These are phyloP conservation scores for Brotula barbata DNA, from an alignment of 2,797 vertebrate genomes.

Conservation along the genomic window DNA sequence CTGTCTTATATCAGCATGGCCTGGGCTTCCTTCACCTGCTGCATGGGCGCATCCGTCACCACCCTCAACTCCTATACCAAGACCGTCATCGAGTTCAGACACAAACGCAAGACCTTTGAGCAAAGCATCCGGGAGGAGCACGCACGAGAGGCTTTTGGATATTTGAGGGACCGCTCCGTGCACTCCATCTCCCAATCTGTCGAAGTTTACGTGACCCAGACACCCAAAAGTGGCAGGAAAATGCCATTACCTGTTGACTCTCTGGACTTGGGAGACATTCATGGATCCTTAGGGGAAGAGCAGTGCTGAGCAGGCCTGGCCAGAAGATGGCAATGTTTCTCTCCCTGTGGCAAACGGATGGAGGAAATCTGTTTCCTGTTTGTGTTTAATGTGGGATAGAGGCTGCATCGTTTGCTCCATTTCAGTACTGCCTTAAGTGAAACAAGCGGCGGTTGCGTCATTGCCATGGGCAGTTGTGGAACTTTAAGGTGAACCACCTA, in stretches of 20 bases:
- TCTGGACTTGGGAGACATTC: conserved; percentile 70
- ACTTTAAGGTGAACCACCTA: not conserved
- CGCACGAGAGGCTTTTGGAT: conserved; percentile 86
- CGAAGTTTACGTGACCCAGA: conserved; percentile 68
- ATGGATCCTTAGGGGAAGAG: conserved; percentile 69
- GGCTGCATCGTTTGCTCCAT: not conserved
- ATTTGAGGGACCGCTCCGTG: conserved; percentile 85
- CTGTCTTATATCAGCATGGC: conserved; percentile 82
- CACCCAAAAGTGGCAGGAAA: conserved; percentile 59
- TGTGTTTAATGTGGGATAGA: not conserved
- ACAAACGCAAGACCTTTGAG: conserved; percentile 93
- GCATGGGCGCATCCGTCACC: conserved; percentile 95
- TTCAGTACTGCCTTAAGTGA: conserved; percentile 64
- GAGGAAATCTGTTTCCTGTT: not conserved
- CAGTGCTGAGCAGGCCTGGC: conserved; percentile 62
- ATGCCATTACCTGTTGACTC: conserved; percentile 65
- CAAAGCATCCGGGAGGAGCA: conserved; percentile 89
- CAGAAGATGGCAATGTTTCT: conserved; percentile 2
- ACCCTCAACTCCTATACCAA: conserved; percentile 97
- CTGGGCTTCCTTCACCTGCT: conserved; percentile 96
- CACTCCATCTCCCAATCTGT: conserved; percentile 74
- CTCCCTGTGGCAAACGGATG: not conserved
- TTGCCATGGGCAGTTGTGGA: conserved; percentile 14
- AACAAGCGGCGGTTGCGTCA: conserved; percentile 10
- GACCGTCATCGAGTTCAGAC: conserved; percentile 95